These are phyloP conservation scores for Proteles cristata DNA, from an alignment of 2,113 vertebrate species.

Conservation along the genomic window DNA sequence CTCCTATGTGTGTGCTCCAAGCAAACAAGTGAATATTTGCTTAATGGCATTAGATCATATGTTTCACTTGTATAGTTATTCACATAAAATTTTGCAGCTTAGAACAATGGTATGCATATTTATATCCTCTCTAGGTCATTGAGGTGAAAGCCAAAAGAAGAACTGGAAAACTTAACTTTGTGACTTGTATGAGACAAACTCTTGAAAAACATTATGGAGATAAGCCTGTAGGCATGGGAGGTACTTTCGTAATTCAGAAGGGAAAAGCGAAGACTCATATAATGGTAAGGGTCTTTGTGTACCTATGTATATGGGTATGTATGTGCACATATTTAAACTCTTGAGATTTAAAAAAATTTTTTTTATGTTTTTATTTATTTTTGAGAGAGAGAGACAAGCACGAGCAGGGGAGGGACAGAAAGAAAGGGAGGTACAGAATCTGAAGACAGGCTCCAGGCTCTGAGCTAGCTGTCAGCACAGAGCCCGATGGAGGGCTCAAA, in stretches of 20 bases:
- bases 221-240: conserved; percentile 94
- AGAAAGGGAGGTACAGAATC: no score
- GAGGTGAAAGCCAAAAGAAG: conserved; percentile 93
- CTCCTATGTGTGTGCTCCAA: not conserved
- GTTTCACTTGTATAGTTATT: conserved; percentile 41
- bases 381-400: no score
- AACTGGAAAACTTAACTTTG: conserved; percentile 93
- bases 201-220: conserved; percentile 92
- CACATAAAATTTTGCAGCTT: not conserved
- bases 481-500: no score
- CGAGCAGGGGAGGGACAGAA: no score
- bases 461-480: no score
- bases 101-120: not conserved
- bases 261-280: conserved; percentile 97
- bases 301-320: not conserved
- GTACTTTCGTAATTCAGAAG: conserved; percentile 95
- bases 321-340: not conserved
- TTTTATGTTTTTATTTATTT: no score
- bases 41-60: not conserved
- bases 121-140: conserved; percentile 89
- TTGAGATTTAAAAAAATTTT: not conserved
- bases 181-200: conserved; percentile 92
- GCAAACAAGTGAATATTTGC: not conserved
- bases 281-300: conserved; percentile 88
- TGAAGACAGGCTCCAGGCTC: no score